Conservation (phyloP, 2,797 vertebrate genomes). For the Rachycentron canadum region DNA sequence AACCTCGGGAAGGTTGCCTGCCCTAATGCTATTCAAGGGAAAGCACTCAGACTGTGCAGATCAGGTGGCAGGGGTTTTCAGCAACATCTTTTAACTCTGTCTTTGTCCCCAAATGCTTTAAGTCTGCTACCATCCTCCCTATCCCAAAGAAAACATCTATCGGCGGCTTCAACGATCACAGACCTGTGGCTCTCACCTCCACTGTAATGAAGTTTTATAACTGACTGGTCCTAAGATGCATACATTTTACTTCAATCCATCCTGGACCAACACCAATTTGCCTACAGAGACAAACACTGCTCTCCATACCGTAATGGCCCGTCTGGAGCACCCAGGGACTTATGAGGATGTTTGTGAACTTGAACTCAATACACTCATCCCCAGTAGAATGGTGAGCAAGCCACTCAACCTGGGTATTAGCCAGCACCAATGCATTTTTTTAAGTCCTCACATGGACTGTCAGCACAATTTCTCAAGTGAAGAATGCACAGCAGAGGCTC, state of each 20-base stretch:
- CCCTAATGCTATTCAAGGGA: background rate
- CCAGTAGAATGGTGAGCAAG: background rate
- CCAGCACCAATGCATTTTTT: background rate
- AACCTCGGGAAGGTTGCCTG: background rate
- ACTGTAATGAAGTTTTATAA: background rate
- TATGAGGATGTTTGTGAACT: background rate
- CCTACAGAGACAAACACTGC: background rate
- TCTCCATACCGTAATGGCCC: background rate
- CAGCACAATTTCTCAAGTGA: no score
- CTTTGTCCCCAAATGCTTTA: background rate
- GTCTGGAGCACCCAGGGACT: background rate
- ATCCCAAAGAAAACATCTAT: background rate
- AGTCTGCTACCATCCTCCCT: background rate
- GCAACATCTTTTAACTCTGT: background rate
- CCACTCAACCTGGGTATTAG: background rate
- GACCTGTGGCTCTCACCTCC: background rate
- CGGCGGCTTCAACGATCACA: background rate
- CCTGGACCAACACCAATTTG: background rate
- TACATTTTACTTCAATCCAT: background rate
- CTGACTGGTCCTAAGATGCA: background rate
- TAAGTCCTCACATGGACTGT: no score
- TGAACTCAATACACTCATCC: background rate
- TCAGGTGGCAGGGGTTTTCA: background rate
- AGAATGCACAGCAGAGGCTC: no score
- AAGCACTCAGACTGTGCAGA: background rate